Conservation (phyloP, 2,888 invertebrate species). For the Subacronicta megacephala region DNA sequence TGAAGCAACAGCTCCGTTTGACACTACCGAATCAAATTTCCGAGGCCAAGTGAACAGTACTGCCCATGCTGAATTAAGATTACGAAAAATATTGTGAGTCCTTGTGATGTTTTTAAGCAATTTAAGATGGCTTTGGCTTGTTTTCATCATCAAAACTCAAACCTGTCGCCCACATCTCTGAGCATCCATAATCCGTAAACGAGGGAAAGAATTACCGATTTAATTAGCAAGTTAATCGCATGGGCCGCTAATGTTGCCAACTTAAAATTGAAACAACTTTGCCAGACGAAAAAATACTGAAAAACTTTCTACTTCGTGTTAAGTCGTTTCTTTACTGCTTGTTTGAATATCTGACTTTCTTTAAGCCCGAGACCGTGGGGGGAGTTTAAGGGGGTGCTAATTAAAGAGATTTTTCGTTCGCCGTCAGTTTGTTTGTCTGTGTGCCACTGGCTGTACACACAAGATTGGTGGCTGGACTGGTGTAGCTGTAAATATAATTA, state of each 20-base stretch:
- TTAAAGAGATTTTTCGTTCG: constrained; percentile 55
- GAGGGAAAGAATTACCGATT: constrained; percentile 53
- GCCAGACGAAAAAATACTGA: constrained; percentile 48
- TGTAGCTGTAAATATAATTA: constrained; percentile 49
- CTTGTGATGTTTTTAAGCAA: too few species aligned
- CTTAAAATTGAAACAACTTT: constrained; percentile 59
- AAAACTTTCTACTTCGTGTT: constrained; percentile 51
- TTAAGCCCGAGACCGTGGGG: constrained; percentile 35
- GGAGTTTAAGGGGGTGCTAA: constrained; percentile 44
- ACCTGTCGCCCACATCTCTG: constrained; percentile 18
- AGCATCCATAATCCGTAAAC: constrained; percentile 42
- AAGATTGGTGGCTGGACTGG: constrained; percentile 45
- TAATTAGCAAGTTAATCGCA: constrained; percentile 58
- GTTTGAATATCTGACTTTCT: constrained; percentile 56
- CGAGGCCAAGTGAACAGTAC: too few species aligned
- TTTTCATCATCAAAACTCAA: constrained; percentile 14
- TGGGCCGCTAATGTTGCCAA: constrained; percentile 52
- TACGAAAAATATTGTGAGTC: too few species aligned
- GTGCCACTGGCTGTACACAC: constrained; percentile 44
- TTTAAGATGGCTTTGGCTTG: not conserved
- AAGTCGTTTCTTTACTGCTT: constrained; percentile 53
- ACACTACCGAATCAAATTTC: too few species aligned
- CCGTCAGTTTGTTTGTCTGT: constrained; percentile 42
- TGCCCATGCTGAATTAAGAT: too few species aligned
- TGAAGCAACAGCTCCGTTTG: too few species aligned